Evolutionary conservation across 1,140 invertebrate genomes (phyloP).

Genomic region (Sycophila sp.): DNA sequence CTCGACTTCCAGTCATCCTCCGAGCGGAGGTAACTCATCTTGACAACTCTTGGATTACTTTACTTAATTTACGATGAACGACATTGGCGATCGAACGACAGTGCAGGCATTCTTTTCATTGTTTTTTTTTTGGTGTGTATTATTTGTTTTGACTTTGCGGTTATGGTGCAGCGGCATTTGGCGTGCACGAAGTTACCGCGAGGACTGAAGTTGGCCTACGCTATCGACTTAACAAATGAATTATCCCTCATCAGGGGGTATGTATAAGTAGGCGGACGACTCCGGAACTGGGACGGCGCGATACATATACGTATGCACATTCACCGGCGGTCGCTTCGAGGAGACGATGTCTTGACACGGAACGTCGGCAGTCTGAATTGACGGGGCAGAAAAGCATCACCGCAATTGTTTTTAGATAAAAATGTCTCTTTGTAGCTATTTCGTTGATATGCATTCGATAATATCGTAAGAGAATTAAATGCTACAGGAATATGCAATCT

Average conservation of each 20-base stretch:
- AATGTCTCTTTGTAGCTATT: too few species aligned
- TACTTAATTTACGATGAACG: neutral
- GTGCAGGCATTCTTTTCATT: neutral
- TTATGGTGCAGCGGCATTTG: neutral
- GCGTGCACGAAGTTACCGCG: neutral
- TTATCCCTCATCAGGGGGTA: constrained; percentile 23
- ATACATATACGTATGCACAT: neutral
- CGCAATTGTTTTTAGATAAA: too few species aligned
- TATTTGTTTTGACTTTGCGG: neutral
- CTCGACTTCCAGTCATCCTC: neutral
- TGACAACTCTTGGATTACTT: neutral
- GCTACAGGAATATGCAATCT: too few species aligned
- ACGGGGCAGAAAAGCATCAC: too few species aligned
- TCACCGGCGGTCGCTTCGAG: neutral
- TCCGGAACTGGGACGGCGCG: constrained; percentile 11
- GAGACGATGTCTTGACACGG: constrained; percentile 10
- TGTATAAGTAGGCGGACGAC: neutral
- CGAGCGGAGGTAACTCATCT: neutral
- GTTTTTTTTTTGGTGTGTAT: neutral
- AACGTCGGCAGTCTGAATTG: too few species aligned
- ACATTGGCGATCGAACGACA: neutral
- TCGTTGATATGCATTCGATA: too few species aligned
- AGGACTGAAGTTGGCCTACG: constrained; percentile 21
- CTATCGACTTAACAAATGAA: constrained; percentile 39
- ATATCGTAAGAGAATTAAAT: too few species aligned